These are phyloP conservation scores for Nymphalis io DNA, from an alignment of 1,140 invertebrate genomes.

Conservation along the genomic window DNA sequence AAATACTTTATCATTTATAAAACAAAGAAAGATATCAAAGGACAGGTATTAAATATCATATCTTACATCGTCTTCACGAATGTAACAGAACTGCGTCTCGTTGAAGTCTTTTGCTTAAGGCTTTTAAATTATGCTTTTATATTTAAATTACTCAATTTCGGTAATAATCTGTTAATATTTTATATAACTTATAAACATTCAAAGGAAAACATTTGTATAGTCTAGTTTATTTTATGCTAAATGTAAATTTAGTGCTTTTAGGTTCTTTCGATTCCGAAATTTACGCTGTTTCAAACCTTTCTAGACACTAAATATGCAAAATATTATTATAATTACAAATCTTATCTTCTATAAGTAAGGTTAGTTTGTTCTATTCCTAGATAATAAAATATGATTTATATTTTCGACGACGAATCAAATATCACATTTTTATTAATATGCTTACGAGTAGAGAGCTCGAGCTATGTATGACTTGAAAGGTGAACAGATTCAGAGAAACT, in stretches of 20 bases:
- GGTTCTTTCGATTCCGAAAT: neutral
- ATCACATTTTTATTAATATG: conserved; percentile 33
- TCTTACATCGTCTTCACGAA: conserved; percentile 11
- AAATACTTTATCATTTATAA: neutral
- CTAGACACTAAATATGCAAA: neutral
- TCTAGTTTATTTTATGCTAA: too few species aligned
- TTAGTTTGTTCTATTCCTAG: conserved; percentile 29
- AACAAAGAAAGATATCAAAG: neutral
- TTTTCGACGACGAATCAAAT: conserved; percentile 40
- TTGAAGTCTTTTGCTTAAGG: conserved; percentile 77
- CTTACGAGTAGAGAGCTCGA: conserved; percentile 18
- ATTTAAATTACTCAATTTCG: neutral
- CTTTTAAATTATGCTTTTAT: conserved; percentile 45
- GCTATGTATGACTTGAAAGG: conserved; percentile 13
- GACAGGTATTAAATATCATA: neutral
- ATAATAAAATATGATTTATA: conserved; percentile 32
- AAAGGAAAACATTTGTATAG: too few species aligned
- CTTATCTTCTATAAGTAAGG: conserved; percentile 6
- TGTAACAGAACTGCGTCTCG: conserved; percentile 46
- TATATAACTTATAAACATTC: neutral
- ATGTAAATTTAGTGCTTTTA: too few species aligned
- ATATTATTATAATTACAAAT: neutral
- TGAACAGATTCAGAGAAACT: neutral
- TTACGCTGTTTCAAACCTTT: neutral
- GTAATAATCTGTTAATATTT: neutral